phyloP scores from a whole-genome alignment of 35 echinoderm and acorn worm genomes.

The Ptychodera flava region DNA sequence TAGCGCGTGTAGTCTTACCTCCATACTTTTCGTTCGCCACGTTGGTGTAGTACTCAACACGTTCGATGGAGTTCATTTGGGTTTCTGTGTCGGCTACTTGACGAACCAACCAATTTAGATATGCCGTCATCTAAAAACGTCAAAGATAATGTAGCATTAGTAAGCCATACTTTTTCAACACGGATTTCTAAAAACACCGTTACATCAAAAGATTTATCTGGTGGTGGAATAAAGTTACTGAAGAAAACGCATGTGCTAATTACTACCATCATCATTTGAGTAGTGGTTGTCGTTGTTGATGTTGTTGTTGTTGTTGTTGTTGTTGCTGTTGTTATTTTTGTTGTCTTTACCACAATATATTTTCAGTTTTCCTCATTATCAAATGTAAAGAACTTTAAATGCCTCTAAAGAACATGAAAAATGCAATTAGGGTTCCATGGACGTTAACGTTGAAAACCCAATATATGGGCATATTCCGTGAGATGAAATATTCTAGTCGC shows the following conservation, averaged over 20 bases:
- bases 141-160: background rate
- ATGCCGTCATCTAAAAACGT: conserved; percentile 43
- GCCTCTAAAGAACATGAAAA: no score
- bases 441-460: background rate
- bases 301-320: no score
- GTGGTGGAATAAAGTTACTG: no score
- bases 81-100: conserved; percentile 56
- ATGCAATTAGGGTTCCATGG: background rate
- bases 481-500: background rate
- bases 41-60: conserved; percentile 53
- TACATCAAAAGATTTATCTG: background rate
- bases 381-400: no score
- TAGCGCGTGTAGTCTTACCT: conserved; percentile 22
- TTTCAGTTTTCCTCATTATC: no score
- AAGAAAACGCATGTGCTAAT: no score
- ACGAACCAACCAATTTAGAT: conserved; percentile 64
- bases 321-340: no score
- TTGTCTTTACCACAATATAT: no score
- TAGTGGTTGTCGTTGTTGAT: no score
- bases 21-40: conserved; percentile 54
- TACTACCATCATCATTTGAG: no score
- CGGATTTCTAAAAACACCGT: background rate
- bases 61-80: conserved; percentile 71
- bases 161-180: background rate
- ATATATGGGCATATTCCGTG: background rate